Percentiles rank a stretch among this genome's conserved stretches.
Evolutionary conservation across 2,888 invertebrate genomes (phyloP).

Genomic region (Nephrotoma flavescens): DNA sequence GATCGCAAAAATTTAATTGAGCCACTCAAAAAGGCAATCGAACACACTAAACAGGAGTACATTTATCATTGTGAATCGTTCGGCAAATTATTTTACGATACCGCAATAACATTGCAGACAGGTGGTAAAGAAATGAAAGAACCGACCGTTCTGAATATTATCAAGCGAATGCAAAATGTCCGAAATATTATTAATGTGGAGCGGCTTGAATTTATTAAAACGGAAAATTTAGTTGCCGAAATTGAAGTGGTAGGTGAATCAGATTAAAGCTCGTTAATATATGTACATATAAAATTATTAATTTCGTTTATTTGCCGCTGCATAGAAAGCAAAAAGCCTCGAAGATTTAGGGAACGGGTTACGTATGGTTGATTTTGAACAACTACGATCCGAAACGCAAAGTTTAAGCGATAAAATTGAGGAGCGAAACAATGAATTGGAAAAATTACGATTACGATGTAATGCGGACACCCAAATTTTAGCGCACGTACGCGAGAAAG

Average conservation of each 20-base stretch:
- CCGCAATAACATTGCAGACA: background rate
- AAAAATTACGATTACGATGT: constrained; percentile 16
- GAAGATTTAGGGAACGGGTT: constrained; percentile 22
- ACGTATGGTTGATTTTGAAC: constrained; percentile 20
- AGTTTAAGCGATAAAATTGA: constrained; percentile 24
- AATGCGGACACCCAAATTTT: constrained; percentile 20
- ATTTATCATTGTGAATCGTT: background rate
- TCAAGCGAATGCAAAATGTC: background rate
- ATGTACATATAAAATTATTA: no score
- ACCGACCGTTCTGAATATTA: background rate
- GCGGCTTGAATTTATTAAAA: background rate
- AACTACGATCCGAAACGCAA: constrained; percentile 21
- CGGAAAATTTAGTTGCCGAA: background rate
- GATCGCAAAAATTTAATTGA: background rate
- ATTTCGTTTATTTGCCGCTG: no score
- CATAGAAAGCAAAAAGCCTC: constrained; percentile 19
- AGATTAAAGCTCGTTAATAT: no score
- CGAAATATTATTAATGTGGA: background rate
- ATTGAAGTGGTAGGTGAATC: background rate
- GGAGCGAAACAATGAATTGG: constrained; percentile 22
- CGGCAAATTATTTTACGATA: background rate
- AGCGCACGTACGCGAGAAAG: constrained; percentile 23
- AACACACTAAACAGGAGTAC: background rate
- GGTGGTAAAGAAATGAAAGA: background rate
- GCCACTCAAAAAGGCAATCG: background rate